Evolutionary conservation across 2,888 invertebrate species (phyloP).

Genomic region (Hydriomena furcata): DNA sequence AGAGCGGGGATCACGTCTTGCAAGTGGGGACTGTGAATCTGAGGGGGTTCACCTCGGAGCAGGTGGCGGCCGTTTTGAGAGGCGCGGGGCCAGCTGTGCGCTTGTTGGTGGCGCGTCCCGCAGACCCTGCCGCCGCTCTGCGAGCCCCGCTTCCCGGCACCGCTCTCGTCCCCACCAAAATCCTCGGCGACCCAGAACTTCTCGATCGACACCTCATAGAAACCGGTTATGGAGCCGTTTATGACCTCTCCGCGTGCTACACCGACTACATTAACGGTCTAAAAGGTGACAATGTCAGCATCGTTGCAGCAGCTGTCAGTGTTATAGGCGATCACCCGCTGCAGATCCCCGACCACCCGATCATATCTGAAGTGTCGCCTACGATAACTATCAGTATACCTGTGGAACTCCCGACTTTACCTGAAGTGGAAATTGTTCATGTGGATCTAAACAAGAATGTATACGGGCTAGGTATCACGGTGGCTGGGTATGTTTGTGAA

Average conservation of each 20-base stretch:
- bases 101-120: constrained; percentile 96
- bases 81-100: constrained; percentile 93
- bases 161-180: constrained; percentile 96
- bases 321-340: constrained; percentile 73
- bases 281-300: constrained; percentile 57
- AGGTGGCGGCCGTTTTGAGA: constrained; percentile 88
- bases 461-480: constrained; percentile 96
- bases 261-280: constrained; percentile 67
- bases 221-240: constrained; percentile 87
- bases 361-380: constrained; percentile 65
- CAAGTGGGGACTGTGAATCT: constrained; percentile 97
- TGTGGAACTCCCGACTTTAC: constrained; percentile 85
- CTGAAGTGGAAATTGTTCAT: constrained; percentile 95
- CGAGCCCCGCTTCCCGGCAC: constrained; percentile 90
- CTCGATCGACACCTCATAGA: constrained; percentile 93
- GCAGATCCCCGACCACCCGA: constrained; percentile 67
- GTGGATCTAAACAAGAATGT: constrained; percentile 96
- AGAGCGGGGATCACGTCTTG: constrained; percentile 98
- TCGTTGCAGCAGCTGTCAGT: constrained; percentile 73
- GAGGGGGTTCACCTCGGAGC: constrained; percentile 98
- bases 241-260: constrained; percentile 73
- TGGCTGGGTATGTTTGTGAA: constrained; percentile 98
- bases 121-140: constrained; percentile 93
- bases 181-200: constrained; percentile 95
- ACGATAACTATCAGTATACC: constrained; percentile 79